These are phyloP conservation scores for Drosophila atripex DNA, from an alignment of 2,888 invertebrate genomes.

Conservation along the genomic window DNA sequence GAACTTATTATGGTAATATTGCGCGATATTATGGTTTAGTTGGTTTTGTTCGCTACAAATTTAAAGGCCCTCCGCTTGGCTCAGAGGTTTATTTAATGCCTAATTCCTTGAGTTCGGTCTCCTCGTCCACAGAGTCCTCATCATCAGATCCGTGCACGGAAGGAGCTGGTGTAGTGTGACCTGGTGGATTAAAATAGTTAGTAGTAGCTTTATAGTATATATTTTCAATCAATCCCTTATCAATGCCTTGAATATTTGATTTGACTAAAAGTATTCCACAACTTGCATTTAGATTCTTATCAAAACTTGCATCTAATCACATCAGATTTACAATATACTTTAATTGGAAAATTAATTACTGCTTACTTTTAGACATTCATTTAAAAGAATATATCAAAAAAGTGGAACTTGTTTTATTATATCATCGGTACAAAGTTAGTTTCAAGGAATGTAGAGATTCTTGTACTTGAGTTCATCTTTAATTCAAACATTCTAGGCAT, in stretches of 20 bases:
- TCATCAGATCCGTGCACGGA: slow-evolving; percentile 93
- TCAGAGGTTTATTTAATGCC: slow-evolving; percentile 75
- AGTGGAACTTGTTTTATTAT: background rate
- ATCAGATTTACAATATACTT: background rate
- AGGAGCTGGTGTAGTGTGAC: slow-evolving; percentile 93
- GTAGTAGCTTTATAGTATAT: background rate
- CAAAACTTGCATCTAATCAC: background rate
- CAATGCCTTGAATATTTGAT: background rate
- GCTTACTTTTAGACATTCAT: slow-evolving; percentile 9
- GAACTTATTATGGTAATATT: slow-evolving; percentile 70
- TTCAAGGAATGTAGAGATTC: background rate
- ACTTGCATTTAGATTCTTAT: slow-evolving; percentile 2
- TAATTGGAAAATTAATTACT: background rate
- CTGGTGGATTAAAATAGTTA: slow-evolving; percentile 72
- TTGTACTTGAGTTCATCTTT: background rate
- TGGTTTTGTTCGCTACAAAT: slow-evolving; percentile 37
- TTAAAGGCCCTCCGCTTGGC: slow-evolving; percentile 2
- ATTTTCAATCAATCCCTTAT: background rate
- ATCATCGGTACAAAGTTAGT: background rate
- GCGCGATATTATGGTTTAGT: slow-evolving; percentile 62
- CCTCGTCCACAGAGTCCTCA: slow-evolving; percentile 92
- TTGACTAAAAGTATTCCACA: slow-evolving; percentile 32
- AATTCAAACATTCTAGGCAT: slow-evolving; percentile 1
- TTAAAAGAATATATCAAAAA: background rate
- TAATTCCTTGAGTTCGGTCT: slow-evolving; percentile 89